Conservation (phyloP, 2,888 invertebrate genomes). For the Pseudeuparius sepicola region DNA sequence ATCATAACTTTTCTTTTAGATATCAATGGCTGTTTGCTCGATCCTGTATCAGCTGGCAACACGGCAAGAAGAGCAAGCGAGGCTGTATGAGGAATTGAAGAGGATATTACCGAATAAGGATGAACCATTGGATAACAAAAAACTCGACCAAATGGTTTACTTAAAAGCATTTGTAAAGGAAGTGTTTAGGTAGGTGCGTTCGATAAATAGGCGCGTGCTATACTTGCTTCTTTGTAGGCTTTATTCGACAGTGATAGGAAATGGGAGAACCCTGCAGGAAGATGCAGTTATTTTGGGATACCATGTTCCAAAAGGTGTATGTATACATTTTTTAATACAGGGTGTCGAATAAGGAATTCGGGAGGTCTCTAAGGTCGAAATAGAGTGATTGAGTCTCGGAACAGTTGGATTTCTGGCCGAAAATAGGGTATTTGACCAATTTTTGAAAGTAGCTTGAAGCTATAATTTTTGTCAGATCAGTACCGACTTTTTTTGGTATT, state of each 20-base stretch:
- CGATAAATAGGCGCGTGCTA: not conserved
- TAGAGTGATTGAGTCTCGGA: too few species aligned
- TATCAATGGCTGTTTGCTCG: slow-evolving; percentile 66
- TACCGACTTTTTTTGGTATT: too few species aligned
- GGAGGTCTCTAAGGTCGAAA: too few species aligned
- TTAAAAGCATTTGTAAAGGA: slow-evolving; percentile 66
- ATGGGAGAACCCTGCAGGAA: slow-evolving; percentile 59
- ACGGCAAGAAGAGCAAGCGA: slow-evolving; percentile 55
- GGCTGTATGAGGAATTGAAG: slow-evolving; percentile 48
- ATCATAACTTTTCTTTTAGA: slow-evolving; percentile 46
- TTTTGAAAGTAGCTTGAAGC: too few species aligned
- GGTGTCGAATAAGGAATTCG: too few species aligned
- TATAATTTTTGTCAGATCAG: too few species aligned
- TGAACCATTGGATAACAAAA: slow-evolving; percentile 43
- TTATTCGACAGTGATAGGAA: slow-evolving; percentile 68
- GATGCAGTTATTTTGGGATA: slow-evolving; percentile 64
- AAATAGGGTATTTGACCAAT: too few species aligned
- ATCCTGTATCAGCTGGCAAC: slow-evolving; percentile 60
- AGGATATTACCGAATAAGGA: slow-evolving; percentile 40
- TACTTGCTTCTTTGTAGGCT: slow-evolving; percentile 44
- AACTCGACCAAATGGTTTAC: slow-evolving; percentile 54
- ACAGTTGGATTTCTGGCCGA: too few species aligned
- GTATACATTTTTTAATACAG: slow-evolving; percentile 30
- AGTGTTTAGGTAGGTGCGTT: slow-evolving; percentile 52
- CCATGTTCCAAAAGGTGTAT: slow-evolving; percentile 67